Conservation (phyloP, 2,888 invertebrate species). For the Encarsia formosa region DNA sequence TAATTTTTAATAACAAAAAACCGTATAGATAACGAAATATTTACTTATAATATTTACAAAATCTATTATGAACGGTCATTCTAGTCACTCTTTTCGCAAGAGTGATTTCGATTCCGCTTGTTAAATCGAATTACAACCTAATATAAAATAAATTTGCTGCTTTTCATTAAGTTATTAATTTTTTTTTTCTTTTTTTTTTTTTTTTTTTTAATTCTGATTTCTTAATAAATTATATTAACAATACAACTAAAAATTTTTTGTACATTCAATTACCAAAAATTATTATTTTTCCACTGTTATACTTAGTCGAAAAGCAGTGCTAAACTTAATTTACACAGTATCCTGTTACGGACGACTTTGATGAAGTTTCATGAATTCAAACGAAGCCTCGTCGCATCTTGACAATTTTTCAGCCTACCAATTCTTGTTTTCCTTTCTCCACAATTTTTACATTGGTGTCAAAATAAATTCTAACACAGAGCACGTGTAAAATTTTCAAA, state of each 20-base stretch:
- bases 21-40: slow-evolving; percentile 27
- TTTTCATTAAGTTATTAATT: too few species aligned
- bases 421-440: slow-evolving; percentile 10
- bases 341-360: neutral
- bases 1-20: slow-evolving; percentile 15
- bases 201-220: too few species aligned
- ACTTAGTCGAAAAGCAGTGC: slow-evolving; percentile 16
- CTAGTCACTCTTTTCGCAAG: slow-evolving; percentile 3
- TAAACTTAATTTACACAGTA: slow-evolving; percentile 21
- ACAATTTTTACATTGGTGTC: slow-evolving; percentile 20
- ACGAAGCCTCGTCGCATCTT: slow-evolving; percentile 29
- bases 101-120: too few species aligned
- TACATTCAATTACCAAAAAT: too few species aligned
- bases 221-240: too few species aligned
- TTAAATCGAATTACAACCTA: too few species aligned
- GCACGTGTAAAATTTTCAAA: slow-evolving; percentile 14
- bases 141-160: too few species aligned
- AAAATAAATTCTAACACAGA: too few species aligned
- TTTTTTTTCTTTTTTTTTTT: too few species aligned
- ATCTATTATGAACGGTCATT: slow-evolving; percentile 20
- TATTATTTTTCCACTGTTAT: too few species aligned
- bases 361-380: slow-evolving; percentile 9
- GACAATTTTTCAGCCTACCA: slow-evolving; percentile 19
- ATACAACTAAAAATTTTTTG: too few species aligned
- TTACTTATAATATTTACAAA: slow-evolving; percentile 28